Percentiles rank a stretch among this genome's conserved stretches.
Conservation (phyloP, 2,797 vertebrate species). For the Pygocentrus nattereri region DNA sequence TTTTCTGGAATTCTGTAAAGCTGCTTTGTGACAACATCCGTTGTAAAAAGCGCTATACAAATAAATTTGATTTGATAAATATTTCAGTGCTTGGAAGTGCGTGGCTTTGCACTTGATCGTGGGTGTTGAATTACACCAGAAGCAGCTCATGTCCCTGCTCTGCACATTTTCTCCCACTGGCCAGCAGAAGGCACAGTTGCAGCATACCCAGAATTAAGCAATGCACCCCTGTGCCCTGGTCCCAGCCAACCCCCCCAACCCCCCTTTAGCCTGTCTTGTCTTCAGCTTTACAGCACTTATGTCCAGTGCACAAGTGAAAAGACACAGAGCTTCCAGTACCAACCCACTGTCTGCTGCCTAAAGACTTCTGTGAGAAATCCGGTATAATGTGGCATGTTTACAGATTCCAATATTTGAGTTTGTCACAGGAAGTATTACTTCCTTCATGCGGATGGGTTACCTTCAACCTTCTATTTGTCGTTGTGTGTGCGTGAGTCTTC, state of each 20-base stretch:
- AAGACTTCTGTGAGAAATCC: conserved; percentile 65
- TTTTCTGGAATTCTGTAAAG: too few relatives aligned
- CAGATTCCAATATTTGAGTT: conserved; percentile 72
- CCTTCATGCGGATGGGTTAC: conserved; percentile 60
- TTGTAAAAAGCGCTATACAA: too few relatives aligned
- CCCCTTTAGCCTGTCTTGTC: conserved; percentile 8
- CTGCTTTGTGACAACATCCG: too few relatives aligned
- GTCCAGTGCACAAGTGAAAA: conserved; percentile 40
- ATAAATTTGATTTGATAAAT: too few relatives aligned
- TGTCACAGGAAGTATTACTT: conserved; percentile 63
- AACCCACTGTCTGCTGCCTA: conserved; percentile 47
- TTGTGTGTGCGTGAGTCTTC: conserved; percentile 35
- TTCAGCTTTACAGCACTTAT: conserved; percentile 28
- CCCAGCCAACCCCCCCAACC: conserved; percentile 28
- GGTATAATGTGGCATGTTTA: conserved; percentile 76
- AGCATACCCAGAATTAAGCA: conserved; percentile 56
- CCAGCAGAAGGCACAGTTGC: conserved; percentile 80
- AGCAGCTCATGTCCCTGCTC: neutral
- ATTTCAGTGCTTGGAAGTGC: conserved; percentile 50
- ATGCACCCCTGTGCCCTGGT: conserved; percentile 52
- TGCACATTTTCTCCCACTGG: conserved; percentile 61
- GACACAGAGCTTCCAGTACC: conserved; percentile 27
- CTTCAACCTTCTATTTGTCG: conserved; percentile 48
- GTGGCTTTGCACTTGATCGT: conserved; percentile 36
- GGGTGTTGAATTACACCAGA: conserved; percentile 29